These are phyloP conservation scores for Hypomecis punctinalis DNA, from an alignment of 2,888 invertebrate species.

Conservation along the genomic window DNA sequence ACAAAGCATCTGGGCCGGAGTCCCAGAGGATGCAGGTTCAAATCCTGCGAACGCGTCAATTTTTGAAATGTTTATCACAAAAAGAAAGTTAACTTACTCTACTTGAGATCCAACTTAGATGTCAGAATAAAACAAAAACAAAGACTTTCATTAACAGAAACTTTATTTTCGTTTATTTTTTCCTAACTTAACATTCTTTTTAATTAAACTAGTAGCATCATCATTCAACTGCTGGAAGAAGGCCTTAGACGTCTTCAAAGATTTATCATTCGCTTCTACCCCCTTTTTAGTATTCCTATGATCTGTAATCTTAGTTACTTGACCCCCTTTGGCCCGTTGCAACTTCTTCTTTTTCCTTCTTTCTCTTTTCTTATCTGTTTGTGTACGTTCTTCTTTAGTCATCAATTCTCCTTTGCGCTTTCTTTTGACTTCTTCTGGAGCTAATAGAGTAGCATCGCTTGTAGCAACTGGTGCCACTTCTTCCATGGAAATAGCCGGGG, in stretches of 20 bases:
- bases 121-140: constrained; percentile 13
- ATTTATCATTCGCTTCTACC: constrained; percentile 85
- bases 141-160: constrained; percentile 37
- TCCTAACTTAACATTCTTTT: constrained; percentile 67
- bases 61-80: no score
- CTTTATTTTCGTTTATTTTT: constrained; percentile 68
- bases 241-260: constrained; percentile 87
- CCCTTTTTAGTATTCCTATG: constrained; percentile 85
- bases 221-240: constrained; percentile 96
- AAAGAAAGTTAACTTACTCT: no score
- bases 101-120: no score
- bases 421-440: constrained; percentile 96
- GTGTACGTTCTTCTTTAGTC: constrained; percentile 92
- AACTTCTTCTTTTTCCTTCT: constrained; percentile 93
- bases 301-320: constrained; percentile 73
- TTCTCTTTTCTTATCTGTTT: constrained; percentile 95
- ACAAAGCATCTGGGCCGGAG: no score
- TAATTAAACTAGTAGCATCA: constrained; percentile 80
- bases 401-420: constrained; percentile 82
- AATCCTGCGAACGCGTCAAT: no score
- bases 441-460: constrained; percentile 93
- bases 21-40: no score
- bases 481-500: constrained; percentile 96
- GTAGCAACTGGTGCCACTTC: constrained; percentile 97
- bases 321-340: constrained; percentile 83